Evolutionary conservation across 1,140 invertebrate species (phyloP), one percentile per base, ranked within the genome.

Genomic region (Drosophila asahinai): DNA sequence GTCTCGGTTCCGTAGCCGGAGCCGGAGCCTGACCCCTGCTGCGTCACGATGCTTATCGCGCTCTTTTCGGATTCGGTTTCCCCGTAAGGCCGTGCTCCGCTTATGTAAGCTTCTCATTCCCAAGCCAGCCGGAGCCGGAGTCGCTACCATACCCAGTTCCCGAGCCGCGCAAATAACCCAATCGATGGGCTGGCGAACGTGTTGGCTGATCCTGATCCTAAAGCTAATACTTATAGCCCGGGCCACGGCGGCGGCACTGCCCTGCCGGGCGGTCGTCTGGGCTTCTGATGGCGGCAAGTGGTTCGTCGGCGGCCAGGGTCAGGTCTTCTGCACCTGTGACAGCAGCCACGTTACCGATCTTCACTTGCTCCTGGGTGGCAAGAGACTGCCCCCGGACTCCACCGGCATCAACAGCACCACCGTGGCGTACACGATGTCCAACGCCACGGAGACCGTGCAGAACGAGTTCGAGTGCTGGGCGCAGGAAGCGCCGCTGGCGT

Each of bases 401-500:
- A 7, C 17, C 19, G 7, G 2, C 6, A 12, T 43, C 19, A 43
- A 43, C 36, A 15, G 17, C 17, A 17, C 43, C 15, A 43, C 19
- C 3, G 55, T 43, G 15, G 1, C 0, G 11, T 17, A 25, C 55
- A 17, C 15, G 2, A 3, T 8, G 6, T 2, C 2, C 11, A 42
- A 3, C 0, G 22, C 36, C 55, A 43, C 15, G 55, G 17, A 65
- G 27, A 9, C 5, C 11, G 19, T 7, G 14, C 14, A 17, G 11
- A 3, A 6, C n/a, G 1, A 7, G 12, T 63, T 27, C 59, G 19
- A 36, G 58, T 66, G 63, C 19, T 6, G 5, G 12, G 25, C 7
- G 14, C 5, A 62, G 5, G 12, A 1, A 0, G 0, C 0, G 8
- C 3, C 1, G 3, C 0, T n/a, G 12, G 0, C 0, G 0, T 12